A percentile compares a stretch with the other conserved stretches of the same genome.
Conservation (phyloP, 2,888 invertebrate species). For the Apocheima hispidaria region DNA sequence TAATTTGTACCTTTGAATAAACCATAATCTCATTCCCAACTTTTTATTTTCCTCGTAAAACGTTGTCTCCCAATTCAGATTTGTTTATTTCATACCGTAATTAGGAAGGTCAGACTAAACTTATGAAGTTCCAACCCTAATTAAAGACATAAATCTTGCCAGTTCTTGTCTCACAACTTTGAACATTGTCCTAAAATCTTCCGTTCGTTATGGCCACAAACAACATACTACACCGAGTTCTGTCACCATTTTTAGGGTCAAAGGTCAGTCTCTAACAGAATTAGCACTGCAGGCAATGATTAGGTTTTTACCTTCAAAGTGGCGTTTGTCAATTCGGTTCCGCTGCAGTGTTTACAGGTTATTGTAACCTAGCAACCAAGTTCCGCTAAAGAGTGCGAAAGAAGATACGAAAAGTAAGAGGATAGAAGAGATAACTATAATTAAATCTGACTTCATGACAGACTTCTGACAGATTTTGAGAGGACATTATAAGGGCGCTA, state of each 20-base stretch:
- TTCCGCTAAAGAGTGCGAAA: too few relatives aligned
- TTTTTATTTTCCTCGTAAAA: conserved; percentile 26
- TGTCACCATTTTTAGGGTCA: conserved; percentile 6
- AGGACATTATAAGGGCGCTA: too few relatives aligned
- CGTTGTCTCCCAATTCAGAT: conserved; percentile 21
- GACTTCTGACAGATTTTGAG: too few relatives aligned
- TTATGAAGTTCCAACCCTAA: conserved; percentile 31
- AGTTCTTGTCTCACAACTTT: conserved; percentile 26
- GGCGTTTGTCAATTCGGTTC: too few relatives aligned
- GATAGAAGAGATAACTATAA: too few relatives aligned
- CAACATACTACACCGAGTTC: conserved; percentile 4
- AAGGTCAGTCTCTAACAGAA: conserved; percentile 10
- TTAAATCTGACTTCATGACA: too few relatives aligned
- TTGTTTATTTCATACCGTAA: conserved; percentile 28
- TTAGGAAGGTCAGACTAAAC: conserved; percentile 27
- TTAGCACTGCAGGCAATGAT: neutral
- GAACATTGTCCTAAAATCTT: conserved; percentile 19
- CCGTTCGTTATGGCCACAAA: conserved; percentile 12
- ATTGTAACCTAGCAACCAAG: too few relatives aligned
- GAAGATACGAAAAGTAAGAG: too few relatives aligned
- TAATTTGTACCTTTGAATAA: conserved; percentile 22
- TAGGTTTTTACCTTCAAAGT: too few relatives aligned
- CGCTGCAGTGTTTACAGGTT: too few relatives aligned
- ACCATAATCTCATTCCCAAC: conserved; percentile 23
- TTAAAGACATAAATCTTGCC: conserved; percentile 30